These are phyloP conservation scores for Slavum lentiscoides DNA, from an alignment of 2,888 invertebrate species.

Conservation along the genomic window DNA sequence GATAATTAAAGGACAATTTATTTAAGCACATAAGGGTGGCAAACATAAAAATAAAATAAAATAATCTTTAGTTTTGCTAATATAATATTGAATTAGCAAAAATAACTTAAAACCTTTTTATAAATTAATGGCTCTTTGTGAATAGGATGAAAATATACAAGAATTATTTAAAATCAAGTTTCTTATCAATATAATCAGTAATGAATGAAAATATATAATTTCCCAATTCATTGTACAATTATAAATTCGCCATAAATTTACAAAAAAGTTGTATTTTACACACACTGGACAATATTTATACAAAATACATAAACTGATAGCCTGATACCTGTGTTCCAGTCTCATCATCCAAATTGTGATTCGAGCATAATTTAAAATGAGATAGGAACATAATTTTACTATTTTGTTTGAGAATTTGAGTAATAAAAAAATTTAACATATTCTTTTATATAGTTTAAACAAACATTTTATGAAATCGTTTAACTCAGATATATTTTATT, in stretches of 20 bases:
- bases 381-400: conserved; percentile 54
- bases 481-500: conserved; percentile 44
- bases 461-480: conserved; percentile 43
- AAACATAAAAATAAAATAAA: conserved; percentile 52
- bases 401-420: conserved; percentile 50
- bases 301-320: conserved; percentile 52
- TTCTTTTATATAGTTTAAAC: conserved; percentile 46
- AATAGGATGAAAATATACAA: conserved; percentile 12
- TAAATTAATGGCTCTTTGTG: conserved; percentile 37
- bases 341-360: conserved; percentile 52
- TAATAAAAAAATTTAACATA: conserved; percentile 42
- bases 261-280: conserved; percentile 47
- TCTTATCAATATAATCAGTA: conserved; percentile 9
- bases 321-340: conserved; percentile 54
- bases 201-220: not conserved
- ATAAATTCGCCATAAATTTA: conserved; percentile 46
- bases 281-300: conserved; percentile 52
- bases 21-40: conserved; percentile 47
- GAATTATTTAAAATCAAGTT: conserved; percentile 2
- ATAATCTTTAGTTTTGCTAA: conserved; percentile 40
- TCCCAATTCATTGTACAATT: conserved; percentile 3
- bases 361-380: conserved; percentile 53
- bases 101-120: conserved; percentile 24
- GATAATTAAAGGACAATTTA: conserved; percentile 19
- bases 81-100: conserved; percentile 49